These are phyloP conservation scores for Catocala nupta DNA, from an alignment of 2,888 invertebrate species.

Conservation along the genomic window DNA sequence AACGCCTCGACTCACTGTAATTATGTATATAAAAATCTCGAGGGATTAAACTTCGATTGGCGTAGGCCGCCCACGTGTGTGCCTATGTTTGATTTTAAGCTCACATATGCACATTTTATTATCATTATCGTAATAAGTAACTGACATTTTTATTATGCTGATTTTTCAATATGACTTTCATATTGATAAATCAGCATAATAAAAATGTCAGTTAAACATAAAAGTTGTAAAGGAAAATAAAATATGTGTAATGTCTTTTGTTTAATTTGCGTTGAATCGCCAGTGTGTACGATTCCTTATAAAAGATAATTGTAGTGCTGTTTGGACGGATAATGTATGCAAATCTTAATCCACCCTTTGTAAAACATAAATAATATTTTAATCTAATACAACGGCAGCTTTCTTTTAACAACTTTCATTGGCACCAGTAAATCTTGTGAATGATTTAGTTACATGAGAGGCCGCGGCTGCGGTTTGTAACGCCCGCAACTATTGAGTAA, in stretches of 20 bases:
- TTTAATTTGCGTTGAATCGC: background rate
- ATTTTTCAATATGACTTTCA: too few species aligned
- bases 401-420: slow-evolving; percentile 66
- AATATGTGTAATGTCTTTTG: too few species aligned
- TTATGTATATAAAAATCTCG: slow-evolving; percentile 73
- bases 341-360: slow-evolving; percentile 63
- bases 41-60: slow-evolving; percentile 63
- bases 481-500: slow-evolving; percentile 47
- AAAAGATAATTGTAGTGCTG: slow-evolving; percentile 24
- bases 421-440: slow-evolving; percentile 58
- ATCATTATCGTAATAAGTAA: background rate
- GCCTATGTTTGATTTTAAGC: slow-evolving; percentile 36
- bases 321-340: slow-evolving; percentile 59
- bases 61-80: slow-evolving; percentile 56
- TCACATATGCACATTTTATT: slow-evolving; percentile 22
- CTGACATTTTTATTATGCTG: too few species aligned
- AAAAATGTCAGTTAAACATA: background rate
- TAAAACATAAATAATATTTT: slow-evolving; percentile 60
- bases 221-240: too few species aligned
- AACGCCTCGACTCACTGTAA: slow-evolving; percentile 64
- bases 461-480: slow-evolving; percentile 49
- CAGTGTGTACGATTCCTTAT: slow-evolving; percentile 28
- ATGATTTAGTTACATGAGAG: slow-evolving; percentile 53
- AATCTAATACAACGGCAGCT: slow-evolving; percentile 58
- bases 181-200: background rate